Percentiles rank a stretch among this genome's conserved stretches.
These are phyloP conservation scores for Halyomorpha halys DNA, from an alignment of 1,140 invertebrate species.

Conservation along the genomic window DNA sequence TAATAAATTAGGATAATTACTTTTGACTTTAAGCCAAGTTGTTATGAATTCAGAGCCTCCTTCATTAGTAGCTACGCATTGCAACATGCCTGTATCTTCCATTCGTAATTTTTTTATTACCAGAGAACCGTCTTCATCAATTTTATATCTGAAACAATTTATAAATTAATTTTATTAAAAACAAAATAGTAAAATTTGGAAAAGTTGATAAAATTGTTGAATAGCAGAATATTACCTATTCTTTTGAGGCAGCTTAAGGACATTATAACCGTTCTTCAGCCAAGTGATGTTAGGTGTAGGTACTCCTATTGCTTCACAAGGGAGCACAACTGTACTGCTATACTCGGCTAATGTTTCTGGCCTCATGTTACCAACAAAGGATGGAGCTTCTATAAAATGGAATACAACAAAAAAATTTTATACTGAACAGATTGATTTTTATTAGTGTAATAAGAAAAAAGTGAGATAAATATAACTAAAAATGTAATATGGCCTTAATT, in stretches of 20 bases:
- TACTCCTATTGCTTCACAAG: conserved; percentile 66
- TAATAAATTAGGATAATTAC: conserved; percentile 50
- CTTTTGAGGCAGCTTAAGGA: conserved; percentile 24
- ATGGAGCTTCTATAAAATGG: conserved; percentile 54
- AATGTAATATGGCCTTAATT: too few relatives aligned
- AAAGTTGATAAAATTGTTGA: not conserved
- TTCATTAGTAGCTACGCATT: conserved; percentile 81
- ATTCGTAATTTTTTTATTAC: conserved; percentile 71
- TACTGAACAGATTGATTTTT: too few relatives aligned
- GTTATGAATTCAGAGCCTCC: conserved; percentile 80
- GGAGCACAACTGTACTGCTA: conserved; percentile 55
- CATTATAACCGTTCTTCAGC: conserved; percentile 55
- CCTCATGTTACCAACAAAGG: conserved; percentile 48
- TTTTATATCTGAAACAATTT: conserved; percentile 45
- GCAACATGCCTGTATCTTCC: conserved; percentile 87
- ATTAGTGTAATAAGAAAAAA: too few relatives aligned
- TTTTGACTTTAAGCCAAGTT: conserved; percentile 91
- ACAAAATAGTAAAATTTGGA: not conserved
- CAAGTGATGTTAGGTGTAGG: conserved; percentile 67
- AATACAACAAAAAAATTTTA: too few relatives aligned
- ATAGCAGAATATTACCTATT: conserved; percentile 24
- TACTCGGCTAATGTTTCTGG: conserved; percentile 72
- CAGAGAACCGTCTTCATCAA: conserved; percentile 69
- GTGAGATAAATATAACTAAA: too few relatives aligned
- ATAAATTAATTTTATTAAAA: not conserved